A percentile compares a stretch with the other conserved stretches of the same genome.
phyloP scores from a whole-genome alignment of 1,140 invertebrate genomes.

The Leptinotarsa lineolata region DNA sequence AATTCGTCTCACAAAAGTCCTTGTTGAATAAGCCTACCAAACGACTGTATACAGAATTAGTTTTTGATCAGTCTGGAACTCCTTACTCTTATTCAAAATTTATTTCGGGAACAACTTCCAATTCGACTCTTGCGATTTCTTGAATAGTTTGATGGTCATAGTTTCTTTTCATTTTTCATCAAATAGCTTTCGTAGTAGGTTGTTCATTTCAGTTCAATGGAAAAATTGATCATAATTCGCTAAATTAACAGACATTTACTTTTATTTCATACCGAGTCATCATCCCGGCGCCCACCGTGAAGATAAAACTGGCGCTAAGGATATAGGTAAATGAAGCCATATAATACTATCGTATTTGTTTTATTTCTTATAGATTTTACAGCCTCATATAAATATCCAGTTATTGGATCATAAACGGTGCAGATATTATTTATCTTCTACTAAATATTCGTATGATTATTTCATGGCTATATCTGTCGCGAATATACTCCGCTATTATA shows the following conservation, averaged over 20 bases:
- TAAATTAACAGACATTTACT: not conserved
- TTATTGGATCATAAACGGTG: constrained; percentile 8
- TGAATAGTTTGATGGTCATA: too few relatives aligned
- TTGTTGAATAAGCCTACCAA: too few relatives aligned
- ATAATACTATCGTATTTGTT: not conserved
- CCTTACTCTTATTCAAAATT: too few relatives aligned
- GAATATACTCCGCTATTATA: too few relatives aligned
- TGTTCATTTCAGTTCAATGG: not conserved
- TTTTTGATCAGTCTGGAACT: too few relatives aligned
- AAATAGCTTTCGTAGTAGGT: too few relatives aligned
- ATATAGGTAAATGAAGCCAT: not conserved
- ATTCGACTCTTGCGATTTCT: too few relatives aligned
- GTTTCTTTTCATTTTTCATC: too few relatives aligned
- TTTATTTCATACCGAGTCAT: not conserved
- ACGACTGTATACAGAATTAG: too few relatives aligned
- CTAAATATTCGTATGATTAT: not conserved
- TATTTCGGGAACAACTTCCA: too few relatives aligned
- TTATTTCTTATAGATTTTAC: constrained; percentile 7
- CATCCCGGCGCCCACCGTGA: not conserved
- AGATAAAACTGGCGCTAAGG: constrained; percentile 2
- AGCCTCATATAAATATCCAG: not conserved
- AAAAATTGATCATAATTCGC: not conserved
- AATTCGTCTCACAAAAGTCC: too few relatives aligned
- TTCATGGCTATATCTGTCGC: not conserved
- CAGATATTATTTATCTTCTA: constrained; percentile 4